Evolutionary conservation across 2,113 vertebrate genomes (phyloP), one percentile per base, ranked within the genome.

Genomic region (Labrus mixtus): DNA sequence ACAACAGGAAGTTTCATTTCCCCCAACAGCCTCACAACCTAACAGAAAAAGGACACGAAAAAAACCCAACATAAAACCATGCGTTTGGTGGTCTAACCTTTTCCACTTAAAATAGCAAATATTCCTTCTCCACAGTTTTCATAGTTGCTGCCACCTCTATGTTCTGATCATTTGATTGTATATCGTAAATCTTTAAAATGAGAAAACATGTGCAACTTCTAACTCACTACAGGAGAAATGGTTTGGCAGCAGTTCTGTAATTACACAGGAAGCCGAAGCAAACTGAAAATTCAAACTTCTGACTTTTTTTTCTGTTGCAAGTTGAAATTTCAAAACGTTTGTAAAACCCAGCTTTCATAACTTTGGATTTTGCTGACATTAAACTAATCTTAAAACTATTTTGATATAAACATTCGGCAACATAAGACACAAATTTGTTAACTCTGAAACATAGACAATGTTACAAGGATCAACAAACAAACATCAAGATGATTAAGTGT

Each of bases 1-100:
- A 76, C 60, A 87, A 80, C 83, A 91, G 89, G 89, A 92, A 89
- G 84, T 78, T 64, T 71, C 48, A 72, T 81, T 90, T 83, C 64
- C 69, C 66, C 69, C 66, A 82, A 61, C 71, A 66, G 79, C 62
- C 64, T 65, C 71, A 78, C 15, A 64, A 39, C 11, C 12, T 41
- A 73, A 57, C 22, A 25, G 43, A 60, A 45, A 66, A 53, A 66
- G 19, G 6, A 66, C 54, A 82, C 70, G 64, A 82, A 85, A 78
- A 33, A 33, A 33, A 33, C n/a, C n/a, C n/a, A n/a, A 57, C 59
- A 72, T 54, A 70, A 76, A 73, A 53, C 82, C 59, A 56, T 72
- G 75, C 66, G 77, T 73, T 25, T 46, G 33, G 80, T 65, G 29
- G 29, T 33, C 29, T 33, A 82, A 82, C 71, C 64, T 45, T 68